Base-by-base conservation (phyloP, 1,140 invertebrate genomes). In the Linepithema humile region DNA sequence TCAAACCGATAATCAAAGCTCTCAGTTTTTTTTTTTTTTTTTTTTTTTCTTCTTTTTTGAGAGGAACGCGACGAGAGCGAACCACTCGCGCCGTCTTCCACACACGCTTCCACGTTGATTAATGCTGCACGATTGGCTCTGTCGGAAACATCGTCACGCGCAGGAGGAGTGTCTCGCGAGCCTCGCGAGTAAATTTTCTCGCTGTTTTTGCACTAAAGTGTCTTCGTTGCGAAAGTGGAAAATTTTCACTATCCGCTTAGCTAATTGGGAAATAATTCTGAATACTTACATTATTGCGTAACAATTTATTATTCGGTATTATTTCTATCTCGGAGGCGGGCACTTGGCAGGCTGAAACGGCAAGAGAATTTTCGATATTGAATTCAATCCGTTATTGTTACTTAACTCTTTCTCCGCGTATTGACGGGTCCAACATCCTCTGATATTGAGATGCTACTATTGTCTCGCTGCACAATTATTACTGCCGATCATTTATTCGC, bases 21-120 rank as follows among this genome's bases (percentile, higher is more conserved):
- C 38, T 87, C 45, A 87, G 15, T 17, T 7, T 45, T 9, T n/a
- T n/a, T n/a, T n/a, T n/a, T n/a, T n/a, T n/a, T n/a, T n/a, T n/a
- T n/a, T n/a, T n/a, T n/a, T n/a, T n/a, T n/a, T n/a, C n/a, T n/a
- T n/a, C n/a, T n/a, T 84, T 77, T 82, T 82, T 70, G 83, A 70
- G 78, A 88, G 87, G 50, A 86, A 86, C 70, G 80, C 70, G 75
- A 89, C 75, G 74, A 77, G 84, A 89, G 75, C 67, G 53, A 88
- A n/a, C 23, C 82, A 84, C 43, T 88, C 64, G 64, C 38, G 40
- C 70, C 78, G 84, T 89, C 88, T 89, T 89, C 88, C 87, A 89
- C n/a, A 23, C 84, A 84, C 86, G 53, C 84, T 89, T 88, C 80
- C 84, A 85, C 7, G 38, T 86, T 85, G 53, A 82, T 74, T 50